These are phyloP conservation scores for Leptestheria dahalacensis DNA, from an alignment of 1,140 invertebrate genomes.

Conservation along the genomic window DNA sequence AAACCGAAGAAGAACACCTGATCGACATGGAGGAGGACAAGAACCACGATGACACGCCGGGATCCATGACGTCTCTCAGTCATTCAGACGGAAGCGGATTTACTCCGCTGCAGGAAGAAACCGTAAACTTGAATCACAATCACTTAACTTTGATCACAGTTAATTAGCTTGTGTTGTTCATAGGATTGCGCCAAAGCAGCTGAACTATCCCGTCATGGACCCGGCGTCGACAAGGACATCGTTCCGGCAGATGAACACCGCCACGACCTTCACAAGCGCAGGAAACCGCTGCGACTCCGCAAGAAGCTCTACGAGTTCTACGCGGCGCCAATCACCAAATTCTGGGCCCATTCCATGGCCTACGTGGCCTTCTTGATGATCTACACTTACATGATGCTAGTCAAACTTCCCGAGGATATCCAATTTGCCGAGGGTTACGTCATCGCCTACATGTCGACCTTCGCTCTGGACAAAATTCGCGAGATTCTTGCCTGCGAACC, in stretches of 20 bases:
- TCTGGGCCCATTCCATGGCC: constrained; percentile 90
- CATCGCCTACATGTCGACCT: constrained; percentile 73
- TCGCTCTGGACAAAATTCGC: constrained; percentile 83
- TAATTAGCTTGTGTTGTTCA: background rate
- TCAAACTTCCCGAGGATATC: constrained; percentile 58
- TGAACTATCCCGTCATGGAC: background rate
- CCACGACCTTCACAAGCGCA: background rate
- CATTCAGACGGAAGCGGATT: background rate
- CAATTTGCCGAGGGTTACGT: constrained; percentile 80
- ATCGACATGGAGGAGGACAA: constrained; percentile 22
- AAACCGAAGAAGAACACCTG: constrained; percentile 85
- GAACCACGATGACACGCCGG: background rate
- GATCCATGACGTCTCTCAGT: background rate
- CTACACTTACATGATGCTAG: constrained; percentile 81
- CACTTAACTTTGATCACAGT: background rate
- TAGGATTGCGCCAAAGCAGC: background rate
- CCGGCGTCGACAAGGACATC: background rate
- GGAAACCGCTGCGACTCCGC: constrained; percentile 43
- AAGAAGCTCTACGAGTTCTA: constrained; percentile 95
- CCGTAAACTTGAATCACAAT: background rate
- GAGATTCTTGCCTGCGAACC: constrained; percentile 78
- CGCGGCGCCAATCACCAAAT: constrained; percentile 92
- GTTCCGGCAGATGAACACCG: background rate
- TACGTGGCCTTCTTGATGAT: constrained; percentile 82
- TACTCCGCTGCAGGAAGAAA: background rate